Conservation (phyloP, 2,888 invertebrate species). For the Lamproptera curius region DNA sequence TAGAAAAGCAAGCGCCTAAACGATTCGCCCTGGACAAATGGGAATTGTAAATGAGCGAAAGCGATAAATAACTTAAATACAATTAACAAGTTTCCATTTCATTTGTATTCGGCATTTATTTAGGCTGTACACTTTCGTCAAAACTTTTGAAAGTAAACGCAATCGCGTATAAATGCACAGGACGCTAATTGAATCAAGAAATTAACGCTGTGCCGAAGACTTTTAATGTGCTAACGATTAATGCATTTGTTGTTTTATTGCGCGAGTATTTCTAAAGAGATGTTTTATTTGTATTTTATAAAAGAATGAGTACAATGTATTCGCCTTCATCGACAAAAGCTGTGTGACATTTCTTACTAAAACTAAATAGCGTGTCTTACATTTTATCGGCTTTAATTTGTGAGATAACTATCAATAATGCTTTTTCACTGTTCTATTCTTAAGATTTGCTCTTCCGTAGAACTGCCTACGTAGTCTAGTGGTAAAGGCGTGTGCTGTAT, state of each 20-base stretch:
- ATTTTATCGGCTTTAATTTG: too few relatives aligned
- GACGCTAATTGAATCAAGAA: background rate
- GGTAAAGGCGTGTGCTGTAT: too few relatives aligned
- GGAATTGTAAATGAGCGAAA: constrained; percentile 21
- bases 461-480: too few relatives aligned
- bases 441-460: too few relatives aligned
- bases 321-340: too few relatives aligned
- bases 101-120: constrained; percentile 16
- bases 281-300: too few relatives aligned
- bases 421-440: too few relatives aligned
- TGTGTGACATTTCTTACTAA: too few relatives aligned
- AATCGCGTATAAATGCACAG: background rate
- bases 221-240: background rate
- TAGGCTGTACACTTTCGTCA: constrained; percentile 15
- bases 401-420: too few relatives aligned
- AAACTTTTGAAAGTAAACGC: background rate
- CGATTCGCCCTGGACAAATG: constrained; percentile 17
- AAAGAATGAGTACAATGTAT: too few relatives aligned
- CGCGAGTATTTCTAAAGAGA: background rate
- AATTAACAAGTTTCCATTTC: constrained; percentile 20
- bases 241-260: background rate
- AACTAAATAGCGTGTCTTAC: too few relatives aligned
- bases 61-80: constrained; percentile 18
- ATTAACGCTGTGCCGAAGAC: background rate
- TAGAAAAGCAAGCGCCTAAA: constrained; percentile 12